Conservation (phyloP, 35 echinoderm and acorn worm species). For the Apostichopus parvimensis region DNA sequence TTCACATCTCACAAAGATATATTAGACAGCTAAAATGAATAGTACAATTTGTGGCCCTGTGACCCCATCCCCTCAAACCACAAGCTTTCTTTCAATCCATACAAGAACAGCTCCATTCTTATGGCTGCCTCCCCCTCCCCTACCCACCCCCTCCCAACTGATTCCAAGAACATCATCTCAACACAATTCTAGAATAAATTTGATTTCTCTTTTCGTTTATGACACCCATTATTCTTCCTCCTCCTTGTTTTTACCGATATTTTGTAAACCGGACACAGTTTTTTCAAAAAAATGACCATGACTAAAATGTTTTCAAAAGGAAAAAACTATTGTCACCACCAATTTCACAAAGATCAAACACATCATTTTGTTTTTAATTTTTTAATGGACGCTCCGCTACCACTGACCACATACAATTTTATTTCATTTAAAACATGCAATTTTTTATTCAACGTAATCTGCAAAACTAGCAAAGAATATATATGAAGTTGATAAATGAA, state of each 20-base stretch:
- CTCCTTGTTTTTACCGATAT: too few relatives aligned
- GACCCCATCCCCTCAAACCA: too few relatives aligned
- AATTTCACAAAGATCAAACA: neutral
- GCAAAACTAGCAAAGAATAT: slow-evolving; percentile 46
- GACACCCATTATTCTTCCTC: too few relatives aligned
- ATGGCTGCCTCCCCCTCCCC: too few relatives aligned
- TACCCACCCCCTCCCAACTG: neutral
- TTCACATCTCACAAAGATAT: too few relatives aligned
- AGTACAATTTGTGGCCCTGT: too few relatives aligned
- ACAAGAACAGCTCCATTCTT: too few relatives aligned
- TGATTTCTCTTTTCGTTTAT: too few relatives aligned
- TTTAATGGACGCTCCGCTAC: neutral
- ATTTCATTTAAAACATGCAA: neutral
- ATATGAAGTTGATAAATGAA: slow-evolving; percentile 48
- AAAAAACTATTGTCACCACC: neutral
- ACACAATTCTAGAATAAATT: too few relatives aligned
- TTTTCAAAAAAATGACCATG: neutral
- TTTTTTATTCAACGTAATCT: slow-evolving; percentile 6
- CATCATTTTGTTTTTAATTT: slow-evolving; percentile 2
- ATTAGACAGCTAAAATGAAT: too few relatives aligned
- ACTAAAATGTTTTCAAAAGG: neutral
- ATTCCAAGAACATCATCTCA: neutral
- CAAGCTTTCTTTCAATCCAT: too few relatives aligned
- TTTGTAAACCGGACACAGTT: neutral
- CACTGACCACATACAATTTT: neutral